phyloP scores from a whole-genome alignment of 53 echinoderm and acorn worm genomes.

The Patiria pectinifera region DNA sequence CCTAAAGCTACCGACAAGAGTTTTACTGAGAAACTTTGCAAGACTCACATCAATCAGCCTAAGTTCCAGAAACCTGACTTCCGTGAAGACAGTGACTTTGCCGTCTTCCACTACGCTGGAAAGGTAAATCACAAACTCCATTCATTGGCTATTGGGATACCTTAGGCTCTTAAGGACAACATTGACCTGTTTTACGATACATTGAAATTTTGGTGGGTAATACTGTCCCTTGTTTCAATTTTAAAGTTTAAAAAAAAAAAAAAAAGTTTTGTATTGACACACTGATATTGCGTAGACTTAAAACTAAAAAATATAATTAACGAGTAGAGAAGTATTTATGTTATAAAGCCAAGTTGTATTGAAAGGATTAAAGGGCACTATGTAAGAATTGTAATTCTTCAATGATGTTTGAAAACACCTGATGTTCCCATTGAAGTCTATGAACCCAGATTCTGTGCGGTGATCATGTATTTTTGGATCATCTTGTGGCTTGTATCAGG shows the following conservation, averaged over 20 bases:
- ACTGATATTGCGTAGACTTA: no score
- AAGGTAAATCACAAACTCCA: conserved; percentile 59
- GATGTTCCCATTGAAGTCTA: no score
- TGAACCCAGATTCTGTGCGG: not conserved
- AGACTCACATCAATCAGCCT: conserved; percentile 63
- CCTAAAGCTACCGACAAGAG: conserved; percentile 98
- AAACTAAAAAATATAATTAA: no score
- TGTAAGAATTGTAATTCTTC: not conserved
- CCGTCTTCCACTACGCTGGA: conserved; percentile 91
- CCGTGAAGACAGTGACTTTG: conserved; percentile 86
- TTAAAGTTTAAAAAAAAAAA: no score
- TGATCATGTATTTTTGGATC: not conserved
- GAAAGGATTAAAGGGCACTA: no score
- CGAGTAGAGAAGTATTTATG: no score
- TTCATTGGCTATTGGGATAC: not conserved
- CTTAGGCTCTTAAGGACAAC: not conserved
- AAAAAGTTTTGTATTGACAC: no score
- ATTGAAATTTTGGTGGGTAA: not conserved
- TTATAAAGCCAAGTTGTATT: no score
- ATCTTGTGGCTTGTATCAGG: conserved; percentile 47
- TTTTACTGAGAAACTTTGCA: conserved; percentile 89
- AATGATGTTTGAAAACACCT: not conserved
- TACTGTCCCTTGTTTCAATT: no score
- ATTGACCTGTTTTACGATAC: no score
- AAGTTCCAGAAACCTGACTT: conserved; percentile 91